Base-by-base conservation (phyloP, 2,113 vertebrate species). In the Cryptotis parvus region DNA sequence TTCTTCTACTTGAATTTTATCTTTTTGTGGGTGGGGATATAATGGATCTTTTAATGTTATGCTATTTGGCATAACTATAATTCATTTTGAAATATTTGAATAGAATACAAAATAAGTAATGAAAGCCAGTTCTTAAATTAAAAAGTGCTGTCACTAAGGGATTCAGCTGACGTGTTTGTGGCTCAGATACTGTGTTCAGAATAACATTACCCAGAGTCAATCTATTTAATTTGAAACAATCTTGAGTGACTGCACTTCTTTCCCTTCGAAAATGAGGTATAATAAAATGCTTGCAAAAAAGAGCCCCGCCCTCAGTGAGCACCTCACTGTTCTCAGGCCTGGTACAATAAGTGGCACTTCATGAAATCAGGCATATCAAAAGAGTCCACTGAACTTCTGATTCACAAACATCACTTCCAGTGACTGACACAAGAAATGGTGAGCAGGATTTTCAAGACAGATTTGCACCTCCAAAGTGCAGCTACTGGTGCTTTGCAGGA, bases 81-180 rank as follows among this genome's bases (percentile, higher is more conserved):
- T 77, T 58, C 83, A 8, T 63, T 83, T 94, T 89, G 91, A 83
- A 93, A 87, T 58, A 90, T 70, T 93, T 93, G 77, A 82, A 66
- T 37, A 76, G 65, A 58, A 52, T 55, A 76, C 33, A 37, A 73
- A 87, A 75, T 49, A 91, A 87, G 65, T 58, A 77, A 84, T 63
- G 39, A 85, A 91, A 90, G 87, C 82, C 3, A 52, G 52, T 85
- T 89, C 84, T 92, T 94, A 92, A 94, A 68, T 91, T n/a, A 76
- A 94, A 80, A 84, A 89, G 45, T 73, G 41, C 55, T 91, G 43
- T 91, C 88, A 76, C 61, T 77, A 69, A 93, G 55, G 31, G 85
- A 92, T 95, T 90, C 92, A 79, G 33, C 61, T 91, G 84, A 84
- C 10, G 74, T 88, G 79, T 85, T 52, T 39, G 29, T 55, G 35